Base-by-base conservation (phyloP, 2,888 invertebrate species). In the Drosophila trichaetosa region DNA sequence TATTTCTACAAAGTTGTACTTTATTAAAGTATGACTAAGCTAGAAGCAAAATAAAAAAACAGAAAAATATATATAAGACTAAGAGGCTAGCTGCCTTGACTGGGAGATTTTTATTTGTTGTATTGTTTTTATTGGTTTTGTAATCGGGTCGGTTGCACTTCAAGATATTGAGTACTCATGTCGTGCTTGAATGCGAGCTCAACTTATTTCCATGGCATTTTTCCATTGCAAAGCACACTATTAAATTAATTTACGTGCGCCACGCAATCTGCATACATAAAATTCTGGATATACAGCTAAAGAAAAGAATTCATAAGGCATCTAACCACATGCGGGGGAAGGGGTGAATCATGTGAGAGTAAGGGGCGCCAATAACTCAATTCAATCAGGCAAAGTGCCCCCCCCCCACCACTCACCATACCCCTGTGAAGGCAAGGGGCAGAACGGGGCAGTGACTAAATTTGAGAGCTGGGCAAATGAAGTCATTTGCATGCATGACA, bases 401-500 rank as follows among this genome's bases (percentile, higher is more conserved):
- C 57, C 31, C 53, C 2, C 6, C 21, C 21, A 1, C 4, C 1
- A 13, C 1, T 0, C 27, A 38, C 18, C 13, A 4, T 0, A 13
- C 11, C 11, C 2, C 5, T 11, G 4, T 11, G 2, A 8, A 0
- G 40, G 40, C 40, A 21, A 11, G n/a, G n/a, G 10, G n/a, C 10
- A 10, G 40, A n/a, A 4, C 4, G 10, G 8, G 54, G 21, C 51
- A 24, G 52, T 73, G 70, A 73, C 68, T 62, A 73, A 73, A 68
- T 64, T 64, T 58, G 40, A 49, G 42, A 58, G 59, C 48, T 29
- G 54, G 16, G 68, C 73, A 82, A 91, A 91, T 91, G 89, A 92
- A 90, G 89, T 88, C 81, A 92, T 91, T 91, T 91, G 92, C 91
- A 91, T 91, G 91, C 91, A 92, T 91, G 91, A 88, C 91, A 91